Evolutionary conservation across 1,140 invertebrate genomes (phyloP), one percentile per base, ranked within the genome.

Genomic region (Piezodorus guildinii): DNA sequence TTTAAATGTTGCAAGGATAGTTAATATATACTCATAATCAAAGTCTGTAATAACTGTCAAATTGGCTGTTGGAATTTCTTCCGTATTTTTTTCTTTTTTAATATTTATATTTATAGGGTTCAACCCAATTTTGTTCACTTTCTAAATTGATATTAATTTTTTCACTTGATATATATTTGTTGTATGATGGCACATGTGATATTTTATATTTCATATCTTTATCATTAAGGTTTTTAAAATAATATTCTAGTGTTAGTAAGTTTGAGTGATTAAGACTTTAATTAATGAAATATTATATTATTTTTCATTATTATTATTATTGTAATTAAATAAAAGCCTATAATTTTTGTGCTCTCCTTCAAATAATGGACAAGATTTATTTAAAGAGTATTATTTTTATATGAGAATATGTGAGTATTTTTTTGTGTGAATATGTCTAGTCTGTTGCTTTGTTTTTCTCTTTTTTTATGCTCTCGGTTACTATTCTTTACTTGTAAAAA

Each of bases 341-440:
- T 39, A 39, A 39, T 6, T 39, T 30, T 39, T 39, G 34, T 39
- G 34, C 34, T 39, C 34, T 39, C 34, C 34, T 39, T 39, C 34
- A 39, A 39, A 39, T 49, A 49, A n/a, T 19, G 46, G n/a, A 19
- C n/a, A 49, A 49, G 46, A 49, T 49, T 49, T 49, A 49, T 49
- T 49, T 49, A 49, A 49, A 49, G 46, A 49, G 46, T 49, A 49
- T 49, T 49, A 49, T 49, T 49, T 49, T 49, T 49, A n/a, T 49
- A 49, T 49, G 21, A 49, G 46, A 39, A 39, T 46, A 46, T 49
- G 46, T 49, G 46, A 49, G 46, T 49, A 49, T 49, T 49, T 49
- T 49, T 49, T 49, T 49, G 46, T 49, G 46, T 49, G 46, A 49
- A 49, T 49, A 49, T 49, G 9, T 49, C 46, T 49, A 49, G 46